Evolutionary conservation across 2,888 invertebrate species (phyloP).

Genomic region (Chymomyza procnemis): DNA sequence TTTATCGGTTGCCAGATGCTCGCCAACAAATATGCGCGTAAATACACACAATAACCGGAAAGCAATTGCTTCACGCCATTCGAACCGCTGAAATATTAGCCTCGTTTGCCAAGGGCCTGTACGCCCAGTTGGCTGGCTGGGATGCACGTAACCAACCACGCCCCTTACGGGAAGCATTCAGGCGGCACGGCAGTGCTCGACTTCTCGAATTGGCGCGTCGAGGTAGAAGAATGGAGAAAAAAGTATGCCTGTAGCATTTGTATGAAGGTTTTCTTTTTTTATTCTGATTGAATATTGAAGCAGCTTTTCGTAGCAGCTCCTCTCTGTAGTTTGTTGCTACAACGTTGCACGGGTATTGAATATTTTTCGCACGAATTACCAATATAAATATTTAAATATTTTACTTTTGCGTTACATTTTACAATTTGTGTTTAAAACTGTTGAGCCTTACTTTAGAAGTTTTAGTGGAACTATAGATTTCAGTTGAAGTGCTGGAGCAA

Average conservation of each 20-base stretch:
- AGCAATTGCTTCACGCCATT: conserved; percentile 67
- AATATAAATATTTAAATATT: conserved; percentile 59
- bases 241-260: background rate
- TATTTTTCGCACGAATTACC: conserved; percentile 45
- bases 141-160: no score
- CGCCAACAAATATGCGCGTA: conserved; percentile 57
- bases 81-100: conserved; percentile 59
- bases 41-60: conserved; percentile 61
- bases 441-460: background rate
- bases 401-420: background rate
- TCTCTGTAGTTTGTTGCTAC: conserved; percentile 21
- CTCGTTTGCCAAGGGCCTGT: conserved; percentile 20
- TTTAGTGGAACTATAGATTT: background rate
- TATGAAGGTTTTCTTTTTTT: background rate
- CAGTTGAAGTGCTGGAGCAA: background rate
- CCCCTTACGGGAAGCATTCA: conserved; percentile 11
- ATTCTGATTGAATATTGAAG: conserved; percentile 52
- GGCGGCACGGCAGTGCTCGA: background rate
- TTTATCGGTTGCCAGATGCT: conserved; percentile 55
- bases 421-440: background rate
- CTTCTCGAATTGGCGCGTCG: background rate
- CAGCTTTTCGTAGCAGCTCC: background rate
- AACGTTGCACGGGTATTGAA: conserved; percentile 19
- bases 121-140: background rate
- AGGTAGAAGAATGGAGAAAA: background rate